A percentile compares a stretch with the other conserved stretches of the same genome.
These are phyloP conservation scores for Sphaeramia orbicularis DNA, from an alignment of 2,797 vertebrate species.

Conservation along the genomic window DNA sequence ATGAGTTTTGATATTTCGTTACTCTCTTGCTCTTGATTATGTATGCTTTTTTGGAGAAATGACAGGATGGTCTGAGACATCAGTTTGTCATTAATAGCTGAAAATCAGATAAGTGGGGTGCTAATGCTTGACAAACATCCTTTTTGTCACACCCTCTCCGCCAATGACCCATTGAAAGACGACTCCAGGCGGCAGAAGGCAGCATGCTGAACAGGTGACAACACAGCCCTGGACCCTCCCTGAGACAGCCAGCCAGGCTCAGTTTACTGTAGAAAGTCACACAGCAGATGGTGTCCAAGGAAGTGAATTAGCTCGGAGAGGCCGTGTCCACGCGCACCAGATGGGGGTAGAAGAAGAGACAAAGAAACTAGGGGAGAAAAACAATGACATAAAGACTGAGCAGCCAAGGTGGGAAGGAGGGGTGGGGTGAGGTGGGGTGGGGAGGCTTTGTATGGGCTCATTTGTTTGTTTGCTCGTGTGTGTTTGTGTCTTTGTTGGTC, in stretches of 20 bases:
- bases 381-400: slow-evolving; percentile 65
- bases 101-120: slow-evolving; percentile 65
- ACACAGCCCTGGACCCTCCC: slow-evolving; percentile 48
- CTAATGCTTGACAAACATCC: slow-evolving; percentile 61
- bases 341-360: slow-evolving; percentile 72
- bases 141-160: slow-evolving; percentile 41
- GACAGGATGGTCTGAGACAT: slow-evolving; percentile 14
- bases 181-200: slow-evolving; percentile 72
- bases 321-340: slow-evolving; percentile 68
- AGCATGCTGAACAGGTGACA: slow-evolving; percentile 77
- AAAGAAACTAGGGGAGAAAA: slow-evolving; percentile 68
- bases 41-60: slow-evolving; percentile 12
- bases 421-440: not conserved
- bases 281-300: slow-evolving; percentile 82
- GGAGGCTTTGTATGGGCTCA: slow-evolving; percentile 46
- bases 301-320: slow-evolving; percentile 77
- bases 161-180: slow-evolving; percentile 59
- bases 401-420: slow-evolving; percentile 45
- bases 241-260: slow-evolving; percentile 61
- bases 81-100: slow-evolving; percentile 38
- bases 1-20: not conserved
- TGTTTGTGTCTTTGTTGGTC: slow-evolving; percentile 58
- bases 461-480: slow-evolving; percentile 68
- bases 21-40: not conserved
- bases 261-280: slow-evolving; percentile 80